phyloP scores from a whole-genome alignment of 1,140 invertebrate genomes.

The Phocides pigmalion region DNA sequence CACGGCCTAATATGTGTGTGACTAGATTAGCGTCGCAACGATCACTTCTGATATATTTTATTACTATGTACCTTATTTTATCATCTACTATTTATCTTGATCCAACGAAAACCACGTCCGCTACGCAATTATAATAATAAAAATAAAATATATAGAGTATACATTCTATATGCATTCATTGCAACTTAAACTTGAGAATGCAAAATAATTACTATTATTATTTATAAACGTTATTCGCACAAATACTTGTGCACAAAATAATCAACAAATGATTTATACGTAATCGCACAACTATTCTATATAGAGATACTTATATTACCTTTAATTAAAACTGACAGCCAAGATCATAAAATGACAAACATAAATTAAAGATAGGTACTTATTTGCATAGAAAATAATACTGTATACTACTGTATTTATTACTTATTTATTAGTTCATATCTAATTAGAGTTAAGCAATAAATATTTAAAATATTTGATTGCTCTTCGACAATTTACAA shows the following conservation, averaged over 20 bases:
- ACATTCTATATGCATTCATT: conserved; percentile 18
- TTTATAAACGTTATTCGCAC: conserved; percentile 5
- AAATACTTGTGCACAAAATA: conserved; percentile 26
- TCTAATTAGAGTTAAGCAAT: neutral
- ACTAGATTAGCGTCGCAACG: conserved; percentile 46
- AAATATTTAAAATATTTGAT: too few species aligned
- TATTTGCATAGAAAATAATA: too few species aligned
- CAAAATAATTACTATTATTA: conserved; percentile 9
- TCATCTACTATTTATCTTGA: conserved; percentile 20
- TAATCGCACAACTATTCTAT: conserved; percentile 21
- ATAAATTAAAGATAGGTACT: too few species aligned
- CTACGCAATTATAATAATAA: conserved; percentile 31
- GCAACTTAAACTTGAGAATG: conserved; percentile 14
- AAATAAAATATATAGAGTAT: conserved; percentile 23
- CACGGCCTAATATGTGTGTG: conserved; percentile 68
- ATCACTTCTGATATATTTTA: conserved; percentile 46
- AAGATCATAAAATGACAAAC: too few species aligned
- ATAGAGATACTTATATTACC: too few species aligned
- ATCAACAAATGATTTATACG: conserved; percentile 13
- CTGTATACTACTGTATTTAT: neutral
- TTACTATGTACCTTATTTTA: conserved; percentile 28
- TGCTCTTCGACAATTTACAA: too few species aligned
- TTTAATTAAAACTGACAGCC: neutral
- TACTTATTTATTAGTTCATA: neutral
- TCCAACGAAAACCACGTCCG: conserved; percentile 32